Conservation (phyloP, 1,140 invertebrate species). For the Drosophila elegans region DNA sequence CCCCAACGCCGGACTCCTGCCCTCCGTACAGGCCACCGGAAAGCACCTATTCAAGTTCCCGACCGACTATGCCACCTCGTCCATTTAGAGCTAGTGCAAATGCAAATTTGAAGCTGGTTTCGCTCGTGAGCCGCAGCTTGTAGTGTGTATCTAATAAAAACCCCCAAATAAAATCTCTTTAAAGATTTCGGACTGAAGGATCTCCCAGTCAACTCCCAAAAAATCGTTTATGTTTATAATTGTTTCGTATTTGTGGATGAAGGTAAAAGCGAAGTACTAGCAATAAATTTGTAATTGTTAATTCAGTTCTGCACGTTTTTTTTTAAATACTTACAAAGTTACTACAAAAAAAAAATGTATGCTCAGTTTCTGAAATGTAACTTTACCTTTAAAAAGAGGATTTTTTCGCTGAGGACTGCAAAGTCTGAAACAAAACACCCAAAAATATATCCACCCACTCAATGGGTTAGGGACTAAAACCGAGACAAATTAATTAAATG, state of each 20-base stretch:
- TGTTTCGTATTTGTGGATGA: neutral
- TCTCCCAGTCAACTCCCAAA: neutral
- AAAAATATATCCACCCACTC: too few species aligned
- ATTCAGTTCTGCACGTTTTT: too few species aligned
- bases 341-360: too few species aligned
- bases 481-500: too few species aligned
- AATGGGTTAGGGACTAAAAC: too few species aligned
- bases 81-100: conserved; percentile 60
- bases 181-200: conserved; percentile 11
- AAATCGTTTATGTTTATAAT: neutral
- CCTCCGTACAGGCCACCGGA: conserved; percentile 92
- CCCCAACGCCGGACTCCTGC: conserved; percentile 97
- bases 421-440: too few species aligned
- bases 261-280: neutral
- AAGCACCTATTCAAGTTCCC: conserved; percentile 96
- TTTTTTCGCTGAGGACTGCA: too few species aligned
- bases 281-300: too few species aligned
- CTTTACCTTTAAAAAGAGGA: too few species aligned
- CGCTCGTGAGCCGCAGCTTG: conserved; percentile 1
- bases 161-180: conserved; percentile 27
- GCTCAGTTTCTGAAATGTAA: too few species aligned
- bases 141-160: conserved; percentile 47
- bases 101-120: neutral
- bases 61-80: conserved; percentile 90
- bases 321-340: too few species aligned